Evolutionary conservation across 2,797 vertebrate species (phyloP).

Genomic region (Aldrovandia affinis): DNA sequence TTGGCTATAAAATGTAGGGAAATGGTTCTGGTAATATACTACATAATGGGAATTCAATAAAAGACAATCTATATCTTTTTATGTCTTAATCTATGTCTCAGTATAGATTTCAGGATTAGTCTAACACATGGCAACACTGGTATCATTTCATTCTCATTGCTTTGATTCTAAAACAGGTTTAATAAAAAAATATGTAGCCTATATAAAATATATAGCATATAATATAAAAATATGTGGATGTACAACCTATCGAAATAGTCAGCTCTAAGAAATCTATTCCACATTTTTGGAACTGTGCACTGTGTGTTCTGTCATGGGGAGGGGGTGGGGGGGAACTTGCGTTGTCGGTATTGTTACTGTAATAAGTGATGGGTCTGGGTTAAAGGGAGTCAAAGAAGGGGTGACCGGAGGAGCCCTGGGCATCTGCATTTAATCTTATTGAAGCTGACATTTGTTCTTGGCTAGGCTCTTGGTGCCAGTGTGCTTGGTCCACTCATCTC

Average conservation of each 20-base stretch:
- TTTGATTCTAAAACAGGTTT: neutral
- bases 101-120: neutral
- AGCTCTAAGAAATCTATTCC: neutral
- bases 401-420: neutral
- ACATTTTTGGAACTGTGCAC: neutral
- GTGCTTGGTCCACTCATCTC: neutral
- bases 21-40: constrained; percentile 9
- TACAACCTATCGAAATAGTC: neutral
- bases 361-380: neutral
- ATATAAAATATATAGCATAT: neutral
- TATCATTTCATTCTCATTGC: neutral
- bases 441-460: neutral
- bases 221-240: neutral
- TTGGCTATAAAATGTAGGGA: neutral
- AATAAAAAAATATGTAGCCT: neutral
- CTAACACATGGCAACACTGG: neutral
- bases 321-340: no score
- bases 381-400: neutral
- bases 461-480: neutral
- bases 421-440: neutral
- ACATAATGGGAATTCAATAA: constrained; percentile 14
- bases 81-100: constrained; percentile 2
- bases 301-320: neutral
- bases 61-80: neutral
- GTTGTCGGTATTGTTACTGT: neutral